Conservation (phyloP, 2,888 invertebrate species). For the Venusia cambrica region DNA sequence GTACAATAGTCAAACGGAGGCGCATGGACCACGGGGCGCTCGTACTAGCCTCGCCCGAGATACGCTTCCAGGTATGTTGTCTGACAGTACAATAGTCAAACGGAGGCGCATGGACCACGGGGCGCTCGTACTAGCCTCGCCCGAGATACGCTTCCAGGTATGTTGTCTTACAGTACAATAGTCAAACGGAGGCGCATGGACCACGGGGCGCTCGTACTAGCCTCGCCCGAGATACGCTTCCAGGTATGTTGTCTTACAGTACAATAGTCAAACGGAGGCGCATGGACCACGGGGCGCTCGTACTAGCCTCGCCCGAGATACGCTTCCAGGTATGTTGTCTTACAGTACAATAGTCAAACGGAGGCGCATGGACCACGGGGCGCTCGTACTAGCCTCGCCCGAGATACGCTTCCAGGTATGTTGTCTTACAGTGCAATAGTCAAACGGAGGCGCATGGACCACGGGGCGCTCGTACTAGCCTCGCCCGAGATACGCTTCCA, state of each 20-base stretch:
- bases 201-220: conserved; percentile 95
- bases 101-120: conserved; percentile 91
- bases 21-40: conserved; percentile 95
- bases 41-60: conserved; percentile 96
- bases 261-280: conserved; percentile 93
- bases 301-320: conserved; percentile 97
- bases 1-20: conserved; percentile 90
- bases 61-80: conserved; percentile 88
- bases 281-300: conserved; percentile 94
- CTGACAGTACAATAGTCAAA: too few species aligned
- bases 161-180: conserved; percentile 91
- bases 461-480: conserved; percentile 95
- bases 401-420: conserved; percentile 92
- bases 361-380: conserved; percentile 92
- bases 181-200: conserved; percentile 91
- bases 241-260: conserved; percentile 85
- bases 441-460: conserved; percentile 90
- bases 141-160: conserved; percentile 93
- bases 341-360: conserved; percentile 95
- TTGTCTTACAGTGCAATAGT: too few species aligned
- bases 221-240: conserved; percentile 97
- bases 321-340: conserved; percentile 86
- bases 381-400: conserved; percentile 95
- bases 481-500: conserved; percentile 97
- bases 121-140: conserved; percentile 95